A percentile compares a stretch with the other conserved stretches of the same genome.
phyloP scores from a whole-genome alignment of 2,888 invertebrate genomes.

The Ennomos quercinarius region DNA sequence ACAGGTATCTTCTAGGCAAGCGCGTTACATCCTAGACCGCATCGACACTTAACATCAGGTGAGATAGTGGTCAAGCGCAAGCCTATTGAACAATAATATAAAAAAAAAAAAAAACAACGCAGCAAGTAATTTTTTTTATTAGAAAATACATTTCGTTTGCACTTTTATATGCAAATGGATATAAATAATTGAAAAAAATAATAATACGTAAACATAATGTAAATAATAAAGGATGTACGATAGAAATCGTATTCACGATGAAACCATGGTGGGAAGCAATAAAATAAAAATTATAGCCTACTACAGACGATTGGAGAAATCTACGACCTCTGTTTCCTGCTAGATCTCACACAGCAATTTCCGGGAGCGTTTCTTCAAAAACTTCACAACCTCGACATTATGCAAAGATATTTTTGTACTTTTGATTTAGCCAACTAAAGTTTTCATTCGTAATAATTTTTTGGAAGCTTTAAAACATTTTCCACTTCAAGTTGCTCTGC shows the following conservation, averaged over 20 bases:
- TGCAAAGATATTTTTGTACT: neutral
- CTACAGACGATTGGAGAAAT: constrained; percentile 49
- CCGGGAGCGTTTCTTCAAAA: constrained; percentile 42
- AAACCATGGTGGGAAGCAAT: constrained; percentile 54
- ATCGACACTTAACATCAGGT: too few relatives aligned
- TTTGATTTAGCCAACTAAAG: too few relatives aligned
- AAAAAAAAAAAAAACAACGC: too few relatives aligned
- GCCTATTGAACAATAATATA: too few relatives aligned
- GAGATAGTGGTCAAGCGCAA: too few relatives aligned
- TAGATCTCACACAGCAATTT: constrained; percentile 42
- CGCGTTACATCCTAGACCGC: too few relatives aligned
- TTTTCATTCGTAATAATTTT: constrained; percentile 1
- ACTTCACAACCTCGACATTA: constrained; percentile 7
- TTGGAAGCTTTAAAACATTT: constrained; percentile 1
- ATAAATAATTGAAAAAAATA: too few relatives aligned
- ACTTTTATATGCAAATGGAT: too few relatives aligned
- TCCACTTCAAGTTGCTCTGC: neutral
- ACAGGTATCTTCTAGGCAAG: too few relatives aligned
- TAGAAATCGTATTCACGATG: constrained; percentile 44
- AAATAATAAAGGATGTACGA: constrained; percentile 35
- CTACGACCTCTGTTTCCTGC: constrained; percentile 51
- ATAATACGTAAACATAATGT: constrained; percentile 5
- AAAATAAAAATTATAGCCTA: constrained; percentile 51
- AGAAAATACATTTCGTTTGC: too few relatives aligned
- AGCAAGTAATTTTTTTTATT: too few relatives aligned